These are phyloP conservation scores for Cryptomyrus ogoouensis DNA, from an alignment of 2,113 vertebrate genomes.

Conservation along the genomic window DNA sequence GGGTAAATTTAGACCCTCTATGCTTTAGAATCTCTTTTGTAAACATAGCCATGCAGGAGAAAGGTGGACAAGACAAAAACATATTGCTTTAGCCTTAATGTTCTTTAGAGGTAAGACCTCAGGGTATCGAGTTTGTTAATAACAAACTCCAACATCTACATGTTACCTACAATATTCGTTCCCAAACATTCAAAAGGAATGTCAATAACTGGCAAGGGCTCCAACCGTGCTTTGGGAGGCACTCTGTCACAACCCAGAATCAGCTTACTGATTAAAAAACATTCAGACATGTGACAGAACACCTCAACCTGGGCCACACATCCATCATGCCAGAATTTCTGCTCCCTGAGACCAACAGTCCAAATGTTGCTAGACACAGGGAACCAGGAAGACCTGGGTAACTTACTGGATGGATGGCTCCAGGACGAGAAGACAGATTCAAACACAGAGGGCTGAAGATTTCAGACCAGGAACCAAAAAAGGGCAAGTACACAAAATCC, in stretches of 20 bases:
- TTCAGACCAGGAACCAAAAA: neutral
- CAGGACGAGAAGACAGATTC: neutral
- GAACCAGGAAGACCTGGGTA: neutral
- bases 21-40: neutral
- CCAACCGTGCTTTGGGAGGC: neutral
- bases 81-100: neutral
- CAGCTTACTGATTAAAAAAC: neutral
- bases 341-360: neutral
- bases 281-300: neutral
- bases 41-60: neutral
- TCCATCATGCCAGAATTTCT: neutral
- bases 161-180: neutral
- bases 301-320: neutral
- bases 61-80: neutral
- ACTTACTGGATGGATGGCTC: neutral
- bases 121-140: neutral
- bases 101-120: neutral
- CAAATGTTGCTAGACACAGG: neutral
- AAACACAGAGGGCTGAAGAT: neutral
- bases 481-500: neutral
- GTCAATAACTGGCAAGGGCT: neutral
- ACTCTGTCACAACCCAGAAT: neutral
- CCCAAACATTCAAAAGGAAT: neutral
- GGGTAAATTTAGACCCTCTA: neutral
- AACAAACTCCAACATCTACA: neutral